phyloP scores from a whole-genome alignment of 2,888 invertebrate species.

The Pegoplata infirma region DNA sequence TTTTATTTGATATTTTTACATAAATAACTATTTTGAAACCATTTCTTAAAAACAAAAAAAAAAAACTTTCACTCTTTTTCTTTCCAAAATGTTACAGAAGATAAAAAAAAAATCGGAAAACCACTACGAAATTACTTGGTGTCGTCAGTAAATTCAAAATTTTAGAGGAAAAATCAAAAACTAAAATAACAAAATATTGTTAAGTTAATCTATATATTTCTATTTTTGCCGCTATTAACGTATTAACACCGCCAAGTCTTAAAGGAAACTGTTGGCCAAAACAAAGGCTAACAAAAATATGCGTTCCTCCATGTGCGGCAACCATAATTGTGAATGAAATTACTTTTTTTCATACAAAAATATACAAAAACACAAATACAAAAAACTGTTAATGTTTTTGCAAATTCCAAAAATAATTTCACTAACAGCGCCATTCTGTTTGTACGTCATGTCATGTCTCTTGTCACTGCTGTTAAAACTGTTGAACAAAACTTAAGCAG shows the following conservation, averaged over 20 bases:
- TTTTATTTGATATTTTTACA: neutral
- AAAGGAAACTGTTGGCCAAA: slow-evolving; percentile 54
- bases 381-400: neutral
- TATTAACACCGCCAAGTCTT: slow-evolving; percentile 53
- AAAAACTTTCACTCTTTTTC: neutral
- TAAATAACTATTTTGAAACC: neutral
- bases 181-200: neutral
- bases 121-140: neutral
- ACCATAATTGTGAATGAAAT: slow-evolving; percentile 47
- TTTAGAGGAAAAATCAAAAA: neutral
- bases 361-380: neutral
- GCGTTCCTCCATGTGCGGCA: slow-evolving; percentile 48
- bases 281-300: slow-evolving; percentile 37
- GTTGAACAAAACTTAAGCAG: no score
- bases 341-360: slow-evolving; percentile 8
- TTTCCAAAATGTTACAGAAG: neutral
- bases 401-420: neutral
- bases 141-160: neutral
- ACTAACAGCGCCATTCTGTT: neutral
- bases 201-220: neutral
- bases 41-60: neutral
- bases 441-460: no score
- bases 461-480: neutral
- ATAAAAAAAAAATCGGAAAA: neutral
- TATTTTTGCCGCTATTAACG: slow-evolving; percentile 41